These are phyloP conservation scores for Pemphredon lugubris DNA, from an alignment of 2,888 invertebrate species.

Conservation along the genomic window DNA sequence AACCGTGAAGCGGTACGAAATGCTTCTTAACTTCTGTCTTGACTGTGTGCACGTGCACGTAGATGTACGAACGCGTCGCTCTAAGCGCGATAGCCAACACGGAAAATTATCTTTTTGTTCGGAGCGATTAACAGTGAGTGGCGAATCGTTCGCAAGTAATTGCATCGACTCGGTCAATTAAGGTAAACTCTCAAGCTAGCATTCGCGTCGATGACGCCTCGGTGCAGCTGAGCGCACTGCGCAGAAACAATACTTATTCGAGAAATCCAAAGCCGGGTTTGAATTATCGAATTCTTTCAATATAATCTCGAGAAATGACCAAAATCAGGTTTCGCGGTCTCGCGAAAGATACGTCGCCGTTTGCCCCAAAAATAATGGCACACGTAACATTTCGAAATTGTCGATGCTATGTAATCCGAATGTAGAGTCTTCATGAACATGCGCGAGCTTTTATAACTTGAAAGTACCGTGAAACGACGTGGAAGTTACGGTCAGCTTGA, in stretches of 20 bases:
- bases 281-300: too few species aligned
- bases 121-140: neutral
- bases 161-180: conserved; percentile 12
- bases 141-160: conserved; percentile 10
- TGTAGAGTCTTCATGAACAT: neutral
- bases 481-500: neutral
- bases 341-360: too few species aligned
- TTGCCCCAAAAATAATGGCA: too few species aligned
- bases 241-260: neutral
- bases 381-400: neutral
- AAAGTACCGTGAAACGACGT: conserved; percentile 1
- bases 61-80: too few species aligned
- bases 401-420: neutral
- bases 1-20: too few species aligned
- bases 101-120: conserved; percentile 1
- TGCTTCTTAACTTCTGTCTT: too few species aligned
- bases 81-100: neutral
- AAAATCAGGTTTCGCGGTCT: too few species aligned
- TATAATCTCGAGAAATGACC: too few species aligned
- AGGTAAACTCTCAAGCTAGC: conserved; percentile 3
- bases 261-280: too few species aligned
- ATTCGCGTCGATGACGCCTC: neutral
- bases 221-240: neutral
- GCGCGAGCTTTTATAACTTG: neutral
- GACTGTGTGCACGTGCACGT: too few species aligned